These are phyloP conservation scores for Cyclophora punctaria DNA, from an alignment of 2,888 invertebrate genomes.

Conservation along the genomic window DNA sequence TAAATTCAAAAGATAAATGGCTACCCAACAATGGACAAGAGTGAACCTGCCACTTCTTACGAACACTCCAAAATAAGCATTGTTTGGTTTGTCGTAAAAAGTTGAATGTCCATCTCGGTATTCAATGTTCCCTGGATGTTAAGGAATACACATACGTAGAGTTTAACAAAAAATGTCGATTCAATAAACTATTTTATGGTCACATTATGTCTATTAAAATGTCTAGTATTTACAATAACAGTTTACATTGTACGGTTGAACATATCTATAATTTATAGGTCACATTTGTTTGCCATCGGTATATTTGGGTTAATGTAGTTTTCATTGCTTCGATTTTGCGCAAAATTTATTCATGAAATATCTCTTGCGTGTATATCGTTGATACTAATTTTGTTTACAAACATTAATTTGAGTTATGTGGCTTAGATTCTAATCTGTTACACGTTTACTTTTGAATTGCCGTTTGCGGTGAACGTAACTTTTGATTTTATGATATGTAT, in stretches of 20 bases:
- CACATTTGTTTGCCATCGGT: slow-evolving; percentile 25
- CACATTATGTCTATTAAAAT: slow-evolving; percentile 40
- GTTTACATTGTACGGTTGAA: slow-evolving; percentile 4
- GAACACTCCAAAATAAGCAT: slow-evolving; percentile 60
- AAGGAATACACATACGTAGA: slow-evolving; percentile 46
- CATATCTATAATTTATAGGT: slow-evolving; percentile 11
- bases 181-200: slow-evolving; percentile 38
- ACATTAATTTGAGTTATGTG: no score
- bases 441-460: no score
- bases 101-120: slow-evolving; percentile 52
- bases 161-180: slow-evolving; percentile 44
- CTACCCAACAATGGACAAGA: slow-evolving; percentile 62
- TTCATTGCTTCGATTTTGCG: slow-evolving; percentile 22
- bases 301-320: slow-evolving; percentile 35
- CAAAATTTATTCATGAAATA: slow-evolving; percentile 21
- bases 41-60: slow-evolving; percentile 63
- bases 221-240: slow-evolving; percentile 8
- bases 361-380: no score
- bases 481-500: no score
- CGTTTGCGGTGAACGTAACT: no score
- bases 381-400: no score
- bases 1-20: slow-evolving; percentile 74
- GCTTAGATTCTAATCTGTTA: no score
- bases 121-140: slow-evolving; percentile 56
- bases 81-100: slow-evolving; percentile 58